phyloP scores from a whole-genome alignment of 2,888 invertebrate species.

The Ochropleura plecta region DNA sequence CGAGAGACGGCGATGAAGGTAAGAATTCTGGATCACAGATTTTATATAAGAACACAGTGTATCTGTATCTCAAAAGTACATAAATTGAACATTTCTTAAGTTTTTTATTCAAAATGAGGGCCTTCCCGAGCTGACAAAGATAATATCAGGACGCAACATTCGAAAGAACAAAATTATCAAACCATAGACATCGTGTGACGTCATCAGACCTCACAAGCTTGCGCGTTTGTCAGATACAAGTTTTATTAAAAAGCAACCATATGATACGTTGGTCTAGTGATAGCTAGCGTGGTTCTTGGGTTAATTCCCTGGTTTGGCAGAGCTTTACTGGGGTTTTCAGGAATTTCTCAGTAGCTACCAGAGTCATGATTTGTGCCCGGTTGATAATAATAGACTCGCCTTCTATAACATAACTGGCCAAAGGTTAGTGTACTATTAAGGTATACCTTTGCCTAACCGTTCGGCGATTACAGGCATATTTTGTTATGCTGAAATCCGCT shows the following conservation, averaged over 20 bases:
- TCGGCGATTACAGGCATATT: neutral
- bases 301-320: neutral
- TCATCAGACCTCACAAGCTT: conserved; percentile 6
- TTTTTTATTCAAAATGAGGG: neutral
- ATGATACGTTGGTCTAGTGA: neutral
- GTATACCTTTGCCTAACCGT: neutral
- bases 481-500: neutral
- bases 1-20: conserved; percentile 84
- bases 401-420: neutral
- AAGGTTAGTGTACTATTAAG: neutral
- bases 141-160: neutral
- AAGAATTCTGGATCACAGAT: conserved; percentile 21
- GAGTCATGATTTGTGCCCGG: neutral
- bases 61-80: conserved; percentile 6
- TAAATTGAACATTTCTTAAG: neutral
- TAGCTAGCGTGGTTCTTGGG: neutral
- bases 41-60: conserved; percentile 6
- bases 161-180: neutral
- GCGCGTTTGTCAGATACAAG: neutral
- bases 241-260: neutral
- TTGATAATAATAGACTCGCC: neutral
- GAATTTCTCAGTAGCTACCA: neutral
- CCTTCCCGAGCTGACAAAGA: neutral
- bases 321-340: neutral
- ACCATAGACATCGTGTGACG: neutral